A percentile compares a stretch with the other conserved stretches of the same genome.
These are phyloP conservation scores for Oryzias dopingdopingensis DNA, from an alignment of 2,797 vertebrate genomes.

Conservation along the genomic window DNA sequence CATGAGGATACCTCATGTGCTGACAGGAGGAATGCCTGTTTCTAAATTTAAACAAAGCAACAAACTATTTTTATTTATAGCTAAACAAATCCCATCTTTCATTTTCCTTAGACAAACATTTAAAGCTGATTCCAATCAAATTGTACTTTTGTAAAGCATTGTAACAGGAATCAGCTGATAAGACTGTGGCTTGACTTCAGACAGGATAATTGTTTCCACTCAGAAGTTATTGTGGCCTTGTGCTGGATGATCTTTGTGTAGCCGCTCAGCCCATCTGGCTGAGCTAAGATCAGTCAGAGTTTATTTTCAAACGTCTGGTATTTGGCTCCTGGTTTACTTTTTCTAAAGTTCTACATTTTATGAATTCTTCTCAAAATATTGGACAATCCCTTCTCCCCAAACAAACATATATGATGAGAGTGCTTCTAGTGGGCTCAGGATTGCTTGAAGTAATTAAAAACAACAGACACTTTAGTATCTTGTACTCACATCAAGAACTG, in stretches of 20 bases:
- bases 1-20: background rate
- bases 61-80: background rate
- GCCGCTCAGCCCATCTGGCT: constrained; percentile 23
- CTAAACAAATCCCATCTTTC: constrained; percentile 14
- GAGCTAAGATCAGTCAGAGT: constrained; percentile 3
- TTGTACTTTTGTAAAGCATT: constrained; percentile 34
- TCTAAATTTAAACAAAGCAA: constrained; percentile 5
- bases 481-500: constrained; percentile 1
- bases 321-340: constrained; percentile 29
- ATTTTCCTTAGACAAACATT: constrained; percentile 18
- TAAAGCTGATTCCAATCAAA: constrained; percentile 25
- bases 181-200: constrained; percentile 42
- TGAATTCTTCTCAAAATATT: constrained; percentile 18
- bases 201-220: constrained; percentile 63
- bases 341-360: constrained; percentile 10
- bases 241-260: constrained; percentile 20
- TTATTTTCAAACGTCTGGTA: constrained; percentile 38
- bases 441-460: constrained; percentile 12
- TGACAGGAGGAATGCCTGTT: background rate
- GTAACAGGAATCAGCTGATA: constrained; percentile 57
- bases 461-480: background rate
- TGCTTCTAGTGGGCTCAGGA: background rate
- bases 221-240: constrained; percentile 25
- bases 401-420: constrained; percentile 7
- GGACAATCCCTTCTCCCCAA: constrained; percentile 5